phyloP scores from a whole-genome alignment of 1,140 invertebrate species.

The Diorhabda carinulata region DNA sequence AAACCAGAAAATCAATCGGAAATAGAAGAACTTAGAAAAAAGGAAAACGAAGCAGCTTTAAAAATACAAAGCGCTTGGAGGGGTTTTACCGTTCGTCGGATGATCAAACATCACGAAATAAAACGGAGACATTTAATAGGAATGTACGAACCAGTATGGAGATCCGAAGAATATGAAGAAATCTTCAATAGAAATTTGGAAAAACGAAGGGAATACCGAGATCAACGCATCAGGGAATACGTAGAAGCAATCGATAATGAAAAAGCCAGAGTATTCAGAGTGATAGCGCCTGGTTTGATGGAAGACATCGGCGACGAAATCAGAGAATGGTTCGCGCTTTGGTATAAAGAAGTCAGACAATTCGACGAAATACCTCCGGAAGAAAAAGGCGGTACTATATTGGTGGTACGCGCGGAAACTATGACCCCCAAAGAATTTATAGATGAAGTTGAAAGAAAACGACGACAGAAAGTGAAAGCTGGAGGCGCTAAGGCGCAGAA shows the following conservation, averaged over 20 bases:
- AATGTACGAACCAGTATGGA: constrained; percentile 43
- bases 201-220: constrained; percentile 51
- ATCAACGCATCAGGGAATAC: constrained; percentile 51
- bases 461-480: constrained; percentile 33
- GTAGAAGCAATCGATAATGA: constrained; percentile 54
- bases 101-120: constrained; percentile 39
- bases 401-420: constrained; percentile 54
- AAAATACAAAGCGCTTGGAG: constrained; percentile 53
- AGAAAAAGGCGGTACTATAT: constrained; percentile 52
- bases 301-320: constrained; percentile 69
- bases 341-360: constrained; percentile 51
- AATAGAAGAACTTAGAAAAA: constrained; percentile 6
- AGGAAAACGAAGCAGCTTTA: constrained; percentile 42
- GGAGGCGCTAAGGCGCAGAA: constrained; percentile 27
- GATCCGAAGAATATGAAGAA: constrained; percentile 46
- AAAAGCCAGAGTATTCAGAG: constrained; percentile 53
- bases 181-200: constrained; percentile 52
- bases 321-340: constrained; percentile 61
- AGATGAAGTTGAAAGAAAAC: constrained; percentile 34
- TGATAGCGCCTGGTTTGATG: constrained; percentile 56
- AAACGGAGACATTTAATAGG: constrained; percentile 47
- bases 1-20: constrained; percentile 23
- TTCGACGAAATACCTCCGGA: constrained; percentile 55
- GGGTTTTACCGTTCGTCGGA: constrained; percentile 42
- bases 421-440: constrained; percentile 53